Evolutionary conservation across 2,888 invertebrate species (phyloP).

Genomic region (Eilema caniola): DNA sequence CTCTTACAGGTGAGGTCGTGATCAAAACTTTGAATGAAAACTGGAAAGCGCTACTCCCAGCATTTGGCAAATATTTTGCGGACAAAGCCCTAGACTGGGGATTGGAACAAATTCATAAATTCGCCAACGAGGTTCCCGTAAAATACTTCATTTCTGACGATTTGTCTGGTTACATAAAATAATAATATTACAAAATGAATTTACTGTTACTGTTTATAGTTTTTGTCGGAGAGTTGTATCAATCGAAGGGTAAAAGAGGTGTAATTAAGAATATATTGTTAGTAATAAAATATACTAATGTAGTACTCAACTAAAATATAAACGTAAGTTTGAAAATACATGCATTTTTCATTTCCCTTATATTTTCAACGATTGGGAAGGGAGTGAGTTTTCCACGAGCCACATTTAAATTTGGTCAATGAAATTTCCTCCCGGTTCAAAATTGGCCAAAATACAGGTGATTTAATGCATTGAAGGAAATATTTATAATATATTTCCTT

Average conservation of each 20-base stretch:
- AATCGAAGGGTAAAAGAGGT: not conserved
- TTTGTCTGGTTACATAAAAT: slow-evolving; percentile 37
- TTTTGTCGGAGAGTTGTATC: not conserved
- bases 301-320: not conserved
- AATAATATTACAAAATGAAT: not conserved
- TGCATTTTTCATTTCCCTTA: no score
- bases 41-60: slow-evolving; percentile 50
- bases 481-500: no score
- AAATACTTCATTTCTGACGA: slow-evolving; percentile 47
- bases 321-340: no score
- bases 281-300: not conserved
- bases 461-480: no score
- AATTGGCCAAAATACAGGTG: no score
- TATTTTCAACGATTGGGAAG: no score
- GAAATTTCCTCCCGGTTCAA: no score
- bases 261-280: not conserved
- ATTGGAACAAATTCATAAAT: slow-evolving; percentile 27
- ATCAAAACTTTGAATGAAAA: slow-evolving; percentile 58
- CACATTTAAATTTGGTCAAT: no score
- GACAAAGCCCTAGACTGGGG: slow-evolving; percentile 50
- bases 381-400: no score
- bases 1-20: slow-evolving; percentile 57
- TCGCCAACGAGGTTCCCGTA: slow-evolving; percentile 38
- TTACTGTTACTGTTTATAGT: not conserved
- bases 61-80: slow-evolving; percentile 51